Conservation (phyloP, 2,888 invertebrate genomes). For the Parasteatoda lunata region DNA sequence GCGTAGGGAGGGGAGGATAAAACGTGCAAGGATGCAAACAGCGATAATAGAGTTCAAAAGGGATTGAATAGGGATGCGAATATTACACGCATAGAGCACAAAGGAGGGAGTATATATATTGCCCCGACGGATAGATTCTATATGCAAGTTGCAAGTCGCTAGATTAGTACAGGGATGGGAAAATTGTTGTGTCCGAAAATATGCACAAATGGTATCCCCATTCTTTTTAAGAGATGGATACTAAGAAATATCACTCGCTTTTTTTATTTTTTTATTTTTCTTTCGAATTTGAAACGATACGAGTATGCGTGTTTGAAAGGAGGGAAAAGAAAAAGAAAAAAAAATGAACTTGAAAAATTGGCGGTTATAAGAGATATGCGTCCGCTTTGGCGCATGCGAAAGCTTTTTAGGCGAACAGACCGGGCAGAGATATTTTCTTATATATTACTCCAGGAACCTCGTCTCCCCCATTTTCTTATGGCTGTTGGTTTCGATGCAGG, state of each 20-base stretch:
- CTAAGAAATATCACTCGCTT: conserved; percentile 57
- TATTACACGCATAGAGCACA: background rate
- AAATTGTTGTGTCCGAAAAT: conserved; percentile 60
- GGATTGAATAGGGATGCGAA: background rate
- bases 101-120: conserved; percentile 45
- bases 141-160: conserved; percentile 60
- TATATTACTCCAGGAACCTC: conserved; percentile 18
- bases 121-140: conserved; percentile 55
- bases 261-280: conserved; percentile 16
- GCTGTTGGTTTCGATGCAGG: background rate
- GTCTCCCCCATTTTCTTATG: background rate
- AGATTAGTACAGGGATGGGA: conserved; percentile 49
- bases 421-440: conserved; percentile 55
- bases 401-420: conserved; percentile 56
- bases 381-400: conserved; percentile 58
- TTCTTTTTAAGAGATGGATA: conserved; percentile 45
- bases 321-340: background rate
- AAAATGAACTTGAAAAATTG: conserved; percentile 66
- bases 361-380: conserved; percentile 58
- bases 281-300: conserved; percentile 51
- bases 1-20: conserved; percentile 5
- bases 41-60: conserved; percentile 65
- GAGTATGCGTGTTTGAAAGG: conserved; percentile 1
- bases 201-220: conserved; percentile 43
- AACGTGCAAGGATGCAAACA: conserved; percentile 60